A percentile compares a stretch with the other conserved stretches of the same genome.
phyloP scores from a whole-genome alignment of 2,797 vertebrate genomes.

The Spheniscus humboldti region DNA sequence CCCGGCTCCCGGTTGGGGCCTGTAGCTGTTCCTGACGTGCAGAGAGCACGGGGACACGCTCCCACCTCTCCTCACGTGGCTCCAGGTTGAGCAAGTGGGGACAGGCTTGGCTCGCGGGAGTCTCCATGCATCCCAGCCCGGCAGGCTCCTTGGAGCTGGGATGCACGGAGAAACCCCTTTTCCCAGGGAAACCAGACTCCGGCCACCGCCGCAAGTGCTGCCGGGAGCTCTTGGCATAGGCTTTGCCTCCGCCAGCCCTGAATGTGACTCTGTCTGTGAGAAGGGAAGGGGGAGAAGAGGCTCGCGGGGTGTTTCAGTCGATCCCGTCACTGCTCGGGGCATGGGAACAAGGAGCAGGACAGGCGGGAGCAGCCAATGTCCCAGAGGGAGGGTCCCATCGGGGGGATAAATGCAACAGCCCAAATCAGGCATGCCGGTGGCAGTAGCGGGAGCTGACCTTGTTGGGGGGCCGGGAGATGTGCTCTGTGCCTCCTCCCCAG shows the following conservation, averaged over 20 bases:
- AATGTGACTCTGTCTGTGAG: background rate
- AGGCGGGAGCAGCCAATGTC: fast-evolving
- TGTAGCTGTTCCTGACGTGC: conserved; percentile 34
- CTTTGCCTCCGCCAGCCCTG: fast-evolving
- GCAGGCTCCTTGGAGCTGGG: background rate
- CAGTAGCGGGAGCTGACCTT: background rate
- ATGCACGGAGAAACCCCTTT: background rate
- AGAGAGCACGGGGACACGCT: background rate
- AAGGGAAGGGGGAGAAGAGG: background rate
- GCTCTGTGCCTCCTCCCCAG: background rate
- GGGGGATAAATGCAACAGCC: background rate
- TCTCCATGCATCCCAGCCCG: fast-evolving
- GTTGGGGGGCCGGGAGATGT: fast-evolving
- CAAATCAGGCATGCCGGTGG: background rate
- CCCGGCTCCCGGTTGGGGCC: conserved; percentile 13
- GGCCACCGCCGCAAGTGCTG: fast-evolving
- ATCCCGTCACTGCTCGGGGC: fast-evolving
- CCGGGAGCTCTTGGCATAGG: background rate
- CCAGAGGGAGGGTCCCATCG: background rate
- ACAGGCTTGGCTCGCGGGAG: background rate
- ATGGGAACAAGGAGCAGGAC: background rate
- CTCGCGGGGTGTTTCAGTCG: fast-evolving
- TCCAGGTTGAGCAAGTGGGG: background rate
- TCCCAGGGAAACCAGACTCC: background rate
- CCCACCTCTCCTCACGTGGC: conserved; percentile 2